These are phyloP conservation scores for Paraescarpia echinospica DNA, from an alignment of 1,140 invertebrate species.

Conservation along the genomic window DNA sequence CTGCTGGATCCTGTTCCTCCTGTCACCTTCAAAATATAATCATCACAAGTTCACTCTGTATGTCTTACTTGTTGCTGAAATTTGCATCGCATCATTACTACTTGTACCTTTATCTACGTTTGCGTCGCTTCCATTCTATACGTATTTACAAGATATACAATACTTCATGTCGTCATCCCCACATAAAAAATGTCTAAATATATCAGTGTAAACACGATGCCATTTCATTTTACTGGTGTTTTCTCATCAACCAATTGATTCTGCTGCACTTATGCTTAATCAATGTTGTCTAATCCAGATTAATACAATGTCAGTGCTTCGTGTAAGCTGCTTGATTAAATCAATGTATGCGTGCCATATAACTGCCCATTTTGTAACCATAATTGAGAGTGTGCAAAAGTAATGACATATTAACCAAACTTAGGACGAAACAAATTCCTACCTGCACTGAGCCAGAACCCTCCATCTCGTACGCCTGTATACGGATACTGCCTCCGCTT, in stretches of 20 bases:
- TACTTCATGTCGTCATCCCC: too few relatives aligned
- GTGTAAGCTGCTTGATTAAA: neutral
- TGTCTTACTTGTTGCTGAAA: too few relatives aligned
- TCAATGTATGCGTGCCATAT: neutral
- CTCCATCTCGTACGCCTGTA: slow-evolving; percentile 35
- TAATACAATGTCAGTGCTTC: too few relatives aligned
- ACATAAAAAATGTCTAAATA: too few relatives aligned
- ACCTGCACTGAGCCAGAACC: slow-evolving; percentile 42
- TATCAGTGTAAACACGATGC: too few relatives aligned
- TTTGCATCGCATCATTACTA: neutral
- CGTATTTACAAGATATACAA: neutral
- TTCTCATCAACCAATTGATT: neutral
- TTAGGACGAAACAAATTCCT: neutral
- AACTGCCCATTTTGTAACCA: neutral
- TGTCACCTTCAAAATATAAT: neutral
- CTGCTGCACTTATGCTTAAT: neutral
- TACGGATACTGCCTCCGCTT: slow-evolving; percentile 42
- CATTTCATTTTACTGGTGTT: too few relatives aligned
- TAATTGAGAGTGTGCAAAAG: neutral
- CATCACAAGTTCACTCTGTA: neutral
- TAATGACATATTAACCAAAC: neutral
- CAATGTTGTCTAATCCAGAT: too few relatives aligned
- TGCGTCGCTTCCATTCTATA: neutral
- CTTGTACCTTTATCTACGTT: neutral
- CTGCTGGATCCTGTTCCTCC: neutral